Conservation (phyloP, 2,888 invertebrate species). For the Caenorhabditis angaria region DNA sequence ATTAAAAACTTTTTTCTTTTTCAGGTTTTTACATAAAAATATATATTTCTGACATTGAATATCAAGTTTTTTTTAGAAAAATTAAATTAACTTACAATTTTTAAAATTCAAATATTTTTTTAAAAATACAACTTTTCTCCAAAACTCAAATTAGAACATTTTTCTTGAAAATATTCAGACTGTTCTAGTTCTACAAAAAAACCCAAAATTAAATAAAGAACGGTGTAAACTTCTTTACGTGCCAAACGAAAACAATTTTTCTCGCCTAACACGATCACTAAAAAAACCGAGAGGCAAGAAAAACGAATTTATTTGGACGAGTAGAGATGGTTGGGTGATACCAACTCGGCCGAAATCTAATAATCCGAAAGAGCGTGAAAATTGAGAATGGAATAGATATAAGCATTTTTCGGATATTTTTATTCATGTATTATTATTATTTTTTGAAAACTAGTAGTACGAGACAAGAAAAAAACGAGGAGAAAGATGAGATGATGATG, state of each 20-base stretch:
- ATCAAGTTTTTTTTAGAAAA: too few species aligned
- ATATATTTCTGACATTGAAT: too few species aligned
- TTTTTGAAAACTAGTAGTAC: background rate
- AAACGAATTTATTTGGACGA: background rate
- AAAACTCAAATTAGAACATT: too few species aligned
- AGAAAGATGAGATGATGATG: background rate
- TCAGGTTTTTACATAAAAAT: too few species aligned
- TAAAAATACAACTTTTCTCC: too few species aligned
- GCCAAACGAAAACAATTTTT: background rate
- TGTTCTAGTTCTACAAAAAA: too few species aligned
- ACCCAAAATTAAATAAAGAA: too few species aligned
- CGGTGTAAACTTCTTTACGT: too few species aligned
- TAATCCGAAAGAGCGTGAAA: constrained; percentile 1
- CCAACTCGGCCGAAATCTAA: background rate
- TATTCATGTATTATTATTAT: background rate
- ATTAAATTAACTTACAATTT: too few species aligned
- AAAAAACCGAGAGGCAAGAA: background rate
- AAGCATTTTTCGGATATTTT: background rate
- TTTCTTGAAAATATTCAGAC: too few species aligned
- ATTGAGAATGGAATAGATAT: background rate
- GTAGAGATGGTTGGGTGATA: background rate
- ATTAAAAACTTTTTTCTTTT: too few species aligned
- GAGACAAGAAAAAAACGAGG: background rate
- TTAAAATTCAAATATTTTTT: too few species aligned
- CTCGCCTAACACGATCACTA: background rate